Percentiles rank a stretch among this genome's conserved stretches.
Conservation (phyloP, 2,888 invertebrate species). For the Venusia cambrica region DNA sequence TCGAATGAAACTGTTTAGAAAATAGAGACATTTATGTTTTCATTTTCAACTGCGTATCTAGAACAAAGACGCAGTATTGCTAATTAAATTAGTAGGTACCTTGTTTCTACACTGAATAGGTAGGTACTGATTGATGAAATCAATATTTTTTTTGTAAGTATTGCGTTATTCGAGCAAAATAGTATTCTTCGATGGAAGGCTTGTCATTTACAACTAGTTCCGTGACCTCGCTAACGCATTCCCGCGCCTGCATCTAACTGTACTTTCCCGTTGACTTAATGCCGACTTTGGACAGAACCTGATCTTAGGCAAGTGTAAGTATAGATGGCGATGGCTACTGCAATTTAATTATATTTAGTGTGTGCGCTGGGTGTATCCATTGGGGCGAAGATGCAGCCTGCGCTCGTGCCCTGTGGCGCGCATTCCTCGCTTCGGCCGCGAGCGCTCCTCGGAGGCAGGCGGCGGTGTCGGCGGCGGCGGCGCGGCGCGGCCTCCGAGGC, state of each 20-base stretch:
- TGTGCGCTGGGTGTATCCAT: constrained; percentile 62
- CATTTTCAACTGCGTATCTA: no score
- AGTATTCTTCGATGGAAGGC: constrained; percentile 67
- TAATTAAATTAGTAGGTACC: no score
- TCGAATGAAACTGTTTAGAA: constrained; percentile 20
- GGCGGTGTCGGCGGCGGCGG: no score
- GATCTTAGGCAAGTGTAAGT: constrained; percentile 76
- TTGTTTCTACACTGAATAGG: no score
- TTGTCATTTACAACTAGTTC: constrained; percentile 81
- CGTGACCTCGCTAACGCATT: constrained; percentile 82
- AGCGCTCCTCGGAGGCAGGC: constrained; percentile 30
- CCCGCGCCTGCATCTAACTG: constrained; percentile 80
- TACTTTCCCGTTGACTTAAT: constrained; percentile 81
- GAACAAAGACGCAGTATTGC: constrained; percentile 5
- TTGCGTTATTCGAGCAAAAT: constrained; percentile 57
- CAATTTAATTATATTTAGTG: constrained; percentile 79
- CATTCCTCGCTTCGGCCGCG: constrained; percentile 65
- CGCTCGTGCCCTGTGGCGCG: constrained; percentile 60
- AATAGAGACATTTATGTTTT: constrained; percentile 13
- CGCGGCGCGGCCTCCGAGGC: constrained; percentile 1
- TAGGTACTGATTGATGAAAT: no score
- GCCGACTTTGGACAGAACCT: constrained; percentile 77
- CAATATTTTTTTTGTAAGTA: constrained; percentile 24
- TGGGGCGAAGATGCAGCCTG: constrained; percentile 49
- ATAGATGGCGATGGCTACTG: constrained; percentile 73